Conservation (phyloP, 2,888 invertebrate species). For the Melanostoma scalare region DNA sequence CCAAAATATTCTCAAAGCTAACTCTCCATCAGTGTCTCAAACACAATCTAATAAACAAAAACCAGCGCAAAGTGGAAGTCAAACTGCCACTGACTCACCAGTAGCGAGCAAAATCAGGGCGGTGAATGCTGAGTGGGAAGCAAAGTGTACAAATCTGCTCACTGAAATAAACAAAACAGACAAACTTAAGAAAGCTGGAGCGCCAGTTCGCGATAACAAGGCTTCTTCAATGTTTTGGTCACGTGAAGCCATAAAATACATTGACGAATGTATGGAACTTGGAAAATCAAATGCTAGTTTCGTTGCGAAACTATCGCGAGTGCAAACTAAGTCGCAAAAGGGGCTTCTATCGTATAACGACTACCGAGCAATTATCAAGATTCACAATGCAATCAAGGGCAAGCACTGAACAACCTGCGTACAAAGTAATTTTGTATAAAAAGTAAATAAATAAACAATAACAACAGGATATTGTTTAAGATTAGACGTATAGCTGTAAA, state of each 20-base stretch:
- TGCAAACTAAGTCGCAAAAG: conserved; percentile 77
- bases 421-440: conserved; percentile 61
- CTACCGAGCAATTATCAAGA: conserved; percentile 78
- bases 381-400: conserved; percentile 76
- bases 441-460: neutral
- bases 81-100: conserved; percentile 16
- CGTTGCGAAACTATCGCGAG: conserved; percentile 76
- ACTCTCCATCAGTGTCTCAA: conserved; percentile 31
- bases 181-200: conserved; percentile 12
- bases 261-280: conserved; percentile 76
- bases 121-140: conserved; percentile 69
- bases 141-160: conserved; percentile 74
- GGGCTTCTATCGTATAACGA: conserved; percentile 81
- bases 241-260: conserved; percentile 78
- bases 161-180: conserved; percentile 71
- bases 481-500: conserved; percentile 52
- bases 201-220: conserved; percentile 19
- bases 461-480: conserved; percentile 29
- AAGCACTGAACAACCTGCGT: conserved; percentile 66
- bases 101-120: conserved; percentile 67
- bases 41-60: conserved; percentile 30
- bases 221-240: conserved; percentile 80
- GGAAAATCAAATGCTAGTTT: conserved; percentile 72
- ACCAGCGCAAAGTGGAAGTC: neutral
- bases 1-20: conserved; percentile 24